A percentile compares a stretch with the other conserved stretches of the same genome.
phyloP scores from a whole-genome alignment of 2,113 vertebrate species.

The Butorides virescens region DNA sequence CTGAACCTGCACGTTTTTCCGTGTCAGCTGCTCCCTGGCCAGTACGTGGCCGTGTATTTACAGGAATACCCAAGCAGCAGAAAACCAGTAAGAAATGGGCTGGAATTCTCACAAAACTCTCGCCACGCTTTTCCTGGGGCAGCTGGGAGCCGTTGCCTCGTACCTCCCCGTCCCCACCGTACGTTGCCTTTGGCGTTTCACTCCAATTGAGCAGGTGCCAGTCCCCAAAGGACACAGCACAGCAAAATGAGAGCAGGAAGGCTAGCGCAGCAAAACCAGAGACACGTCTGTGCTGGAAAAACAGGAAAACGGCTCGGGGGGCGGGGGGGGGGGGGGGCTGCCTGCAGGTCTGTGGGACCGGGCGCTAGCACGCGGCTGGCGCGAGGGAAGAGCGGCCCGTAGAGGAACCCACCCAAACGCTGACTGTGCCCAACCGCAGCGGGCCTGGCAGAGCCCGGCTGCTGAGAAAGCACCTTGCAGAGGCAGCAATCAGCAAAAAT shows the following conservation, averaged over 20 bases:
- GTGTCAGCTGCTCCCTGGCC: neutral
- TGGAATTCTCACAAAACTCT: neutral
- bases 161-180: accelerated
- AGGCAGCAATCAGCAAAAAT: neutral
- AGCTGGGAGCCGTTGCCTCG: neutral
- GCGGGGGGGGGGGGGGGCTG: no score
- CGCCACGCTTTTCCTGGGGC: neutral
- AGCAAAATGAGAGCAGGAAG: neutral
- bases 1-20: neutral
- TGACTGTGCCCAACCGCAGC: neutral
- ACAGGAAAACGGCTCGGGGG: neutral
- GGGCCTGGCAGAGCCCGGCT: neutral
- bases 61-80: neutral
- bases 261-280: neutral
- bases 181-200: neutral
- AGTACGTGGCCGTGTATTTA: no score
- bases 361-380: neutral
- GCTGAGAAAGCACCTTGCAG: neutral
- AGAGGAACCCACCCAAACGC: neutral
- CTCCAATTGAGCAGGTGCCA: neutral
- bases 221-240: neutral
- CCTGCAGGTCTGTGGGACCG: neutral
- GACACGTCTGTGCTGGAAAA: neutral
- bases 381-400: neutral
- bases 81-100: neutral